Conservation (phyloP, 2,113 vertebrate species). For the Empidonax alnorum region DNA sequence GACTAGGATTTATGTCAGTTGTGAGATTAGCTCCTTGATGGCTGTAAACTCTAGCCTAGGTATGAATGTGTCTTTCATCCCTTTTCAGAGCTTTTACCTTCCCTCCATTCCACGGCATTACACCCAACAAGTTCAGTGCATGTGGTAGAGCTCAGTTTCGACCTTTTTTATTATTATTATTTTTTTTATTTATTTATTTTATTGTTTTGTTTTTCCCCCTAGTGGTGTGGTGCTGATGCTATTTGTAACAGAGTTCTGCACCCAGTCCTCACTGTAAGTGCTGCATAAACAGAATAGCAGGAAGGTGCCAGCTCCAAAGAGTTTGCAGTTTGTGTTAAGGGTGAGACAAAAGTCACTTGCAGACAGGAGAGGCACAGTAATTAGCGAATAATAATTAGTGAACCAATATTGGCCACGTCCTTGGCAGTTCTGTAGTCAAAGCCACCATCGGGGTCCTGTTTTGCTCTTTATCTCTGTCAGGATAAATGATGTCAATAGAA, state of each 20-base stretch:
- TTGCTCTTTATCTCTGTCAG: background rate
- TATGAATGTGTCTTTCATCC: slow-evolving; percentile 22
- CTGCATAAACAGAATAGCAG: background rate
- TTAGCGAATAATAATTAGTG: background rate
- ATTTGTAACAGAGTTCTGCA: background rate
- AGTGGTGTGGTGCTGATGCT: background rate
- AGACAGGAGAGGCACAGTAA: background rate
- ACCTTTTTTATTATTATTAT: no score
- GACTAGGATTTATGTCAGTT: slow-evolving; percentile 16
- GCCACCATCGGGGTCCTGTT: background rate
- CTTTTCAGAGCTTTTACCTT: slow-evolving; percentile 20
- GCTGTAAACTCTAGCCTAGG: slow-evolving; percentile 8
- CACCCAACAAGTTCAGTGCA: background rate
- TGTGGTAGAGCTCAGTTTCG: background rate
- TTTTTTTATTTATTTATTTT: no score
- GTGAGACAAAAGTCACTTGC: background rate
- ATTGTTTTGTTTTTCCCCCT: no score
- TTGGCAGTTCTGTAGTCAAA: background rate
- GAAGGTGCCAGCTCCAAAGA: background rate
- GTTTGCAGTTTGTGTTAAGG: background rate
- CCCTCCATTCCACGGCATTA: background rate
- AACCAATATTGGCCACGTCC: background rate
- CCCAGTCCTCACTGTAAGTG: background rate
- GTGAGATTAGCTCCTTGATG: slow-evolving; percentile 26
- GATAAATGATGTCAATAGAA: background rate